A percentile compares a stretch with the other conserved stretches of the same genome.
These are phyloP conservation scores for Hystrix brachyura DNA, from an alignment of 2,113 vertebrate genomes.

Conservation along the genomic window DNA sequence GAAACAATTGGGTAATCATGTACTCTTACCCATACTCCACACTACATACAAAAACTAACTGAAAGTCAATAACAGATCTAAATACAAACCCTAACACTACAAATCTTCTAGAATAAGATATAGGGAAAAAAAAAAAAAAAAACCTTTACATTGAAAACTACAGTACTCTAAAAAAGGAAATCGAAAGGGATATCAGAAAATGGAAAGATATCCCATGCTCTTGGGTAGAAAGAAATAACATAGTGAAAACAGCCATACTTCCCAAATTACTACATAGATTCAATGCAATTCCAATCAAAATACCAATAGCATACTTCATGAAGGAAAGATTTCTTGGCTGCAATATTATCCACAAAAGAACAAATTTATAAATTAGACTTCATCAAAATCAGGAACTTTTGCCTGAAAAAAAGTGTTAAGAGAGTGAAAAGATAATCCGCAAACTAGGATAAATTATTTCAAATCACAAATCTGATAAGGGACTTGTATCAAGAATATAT, in stretches of 20 bases:
- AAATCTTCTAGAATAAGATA: not conserved
- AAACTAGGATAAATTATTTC: not conserved
- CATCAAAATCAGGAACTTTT: not conserved
- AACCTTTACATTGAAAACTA: not conserved
- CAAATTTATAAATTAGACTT: not conserved
- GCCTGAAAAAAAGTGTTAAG: not conserved
- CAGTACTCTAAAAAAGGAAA: too few relatives aligned
- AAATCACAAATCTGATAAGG: not conserved
- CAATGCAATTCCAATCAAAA: too few relatives aligned
- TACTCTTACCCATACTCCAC: not conserved
- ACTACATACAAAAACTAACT: not conserved
- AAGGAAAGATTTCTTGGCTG: not conserved
- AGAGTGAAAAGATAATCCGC: not conserved
- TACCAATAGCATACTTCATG: too few relatives aligned
- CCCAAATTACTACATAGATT: too few relatives aligned
- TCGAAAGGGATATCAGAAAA: too few relatives aligned
- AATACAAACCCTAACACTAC: not conserved
- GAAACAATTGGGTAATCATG: not conserved
- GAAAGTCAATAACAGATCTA: not conserved
- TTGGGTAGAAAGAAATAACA: too few relatives aligned
- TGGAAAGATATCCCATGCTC: too few relatives aligned
- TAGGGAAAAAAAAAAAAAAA: not conserved
- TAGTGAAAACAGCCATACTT: too few relatives aligned
- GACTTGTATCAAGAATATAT: not conserved
- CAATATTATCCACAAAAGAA: not conserved